Conservation (phyloP, 2,888 invertebrate species). For the Diadegma fenestrale region DNA sequence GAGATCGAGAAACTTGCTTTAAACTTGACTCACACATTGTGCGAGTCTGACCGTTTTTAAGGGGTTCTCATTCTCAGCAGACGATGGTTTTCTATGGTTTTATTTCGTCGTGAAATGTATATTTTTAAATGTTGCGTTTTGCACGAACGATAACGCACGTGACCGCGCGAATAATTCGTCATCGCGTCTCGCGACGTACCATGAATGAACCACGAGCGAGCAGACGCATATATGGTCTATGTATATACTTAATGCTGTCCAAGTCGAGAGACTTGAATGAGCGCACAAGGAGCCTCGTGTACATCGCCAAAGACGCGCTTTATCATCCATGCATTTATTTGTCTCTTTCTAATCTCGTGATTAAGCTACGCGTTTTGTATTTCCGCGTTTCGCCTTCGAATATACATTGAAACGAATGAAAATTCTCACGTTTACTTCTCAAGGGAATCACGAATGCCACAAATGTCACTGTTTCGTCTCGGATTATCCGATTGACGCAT, state of each 20-base stretch:
- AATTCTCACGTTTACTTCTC: not conserved
- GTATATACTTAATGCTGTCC: not conserved
- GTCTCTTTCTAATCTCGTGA: not conserved
- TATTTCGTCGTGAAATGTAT: not conserved
- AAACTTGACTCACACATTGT: slow-evolving; percentile 8
- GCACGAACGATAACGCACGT: not conserved
- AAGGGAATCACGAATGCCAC: not conserved
- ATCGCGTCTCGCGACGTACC: slow-evolving; percentile 12
- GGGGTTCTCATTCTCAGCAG: slow-evolving; percentile 22
- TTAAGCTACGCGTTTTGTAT: not conserved
- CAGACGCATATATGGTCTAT: slow-evolving; percentile 10
- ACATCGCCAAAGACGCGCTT: not conserved
- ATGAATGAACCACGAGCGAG: slow-evolving; percentile 54
- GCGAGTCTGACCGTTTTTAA: slow-evolving; percentile 20
- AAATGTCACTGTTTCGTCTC: not conserved
- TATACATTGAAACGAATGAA: not conserved
- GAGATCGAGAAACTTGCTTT: slow-evolving; percentile 6
- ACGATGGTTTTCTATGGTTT: no score
- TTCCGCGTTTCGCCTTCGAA: not conserved
- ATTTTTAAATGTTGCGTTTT: not conserved
- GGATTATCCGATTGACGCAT: slow-evolving; percentile 5
- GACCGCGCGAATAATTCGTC: not conserved
- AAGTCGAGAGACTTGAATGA: slow-evolving; percentile 57
- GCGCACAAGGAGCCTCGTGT: slow-evolving; percentile 18
- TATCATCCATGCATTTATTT: not conserved